Conservation (phyloP, 2,797 vertebrate genomes). For the Coccyzus lansbergi region DNA sequence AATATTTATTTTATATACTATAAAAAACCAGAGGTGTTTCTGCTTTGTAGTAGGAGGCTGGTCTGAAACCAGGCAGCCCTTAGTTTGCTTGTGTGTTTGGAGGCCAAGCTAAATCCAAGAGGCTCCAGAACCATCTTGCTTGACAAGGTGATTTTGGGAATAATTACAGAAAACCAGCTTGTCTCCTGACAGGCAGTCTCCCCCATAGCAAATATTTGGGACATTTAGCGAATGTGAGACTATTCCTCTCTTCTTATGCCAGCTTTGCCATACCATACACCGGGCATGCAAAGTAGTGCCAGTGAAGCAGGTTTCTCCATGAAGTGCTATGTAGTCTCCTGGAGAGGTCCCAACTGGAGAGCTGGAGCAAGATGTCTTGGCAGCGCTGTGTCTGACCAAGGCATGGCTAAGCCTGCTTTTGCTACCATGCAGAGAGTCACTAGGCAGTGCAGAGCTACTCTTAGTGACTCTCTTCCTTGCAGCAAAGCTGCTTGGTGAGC, state of each 20-base stretch:
- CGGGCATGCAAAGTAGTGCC: not conserved
- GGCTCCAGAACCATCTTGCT: not conserved
- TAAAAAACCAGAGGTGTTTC: not conserved
- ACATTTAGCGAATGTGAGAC: not conserved
- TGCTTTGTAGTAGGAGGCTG: not conserved
- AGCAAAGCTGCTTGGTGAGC: not conserved
- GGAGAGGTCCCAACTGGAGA: not conserved
- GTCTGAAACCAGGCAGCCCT: not conserved
- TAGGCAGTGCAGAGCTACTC: not conserved
- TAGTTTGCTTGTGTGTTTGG: not conserved
- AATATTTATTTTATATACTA: not conserved
- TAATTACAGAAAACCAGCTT: not conserved
- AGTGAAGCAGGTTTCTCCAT: not conserved
- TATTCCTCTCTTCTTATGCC: not conserved
- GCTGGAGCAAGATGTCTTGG: not conserved
- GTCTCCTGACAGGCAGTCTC: not conserved
- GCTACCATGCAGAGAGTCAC: not conserved
- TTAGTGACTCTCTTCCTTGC: not conserved
- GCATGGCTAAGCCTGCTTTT: not conserved
- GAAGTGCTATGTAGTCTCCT: not conserved
- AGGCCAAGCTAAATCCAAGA: not conserved
- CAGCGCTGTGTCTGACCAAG: accelerated
- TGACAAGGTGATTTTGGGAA: not conserved
- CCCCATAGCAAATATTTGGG: accelerated
- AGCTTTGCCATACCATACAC: not conserved